Evolutionary conservation across 2,113 vertebrate genomes (phyloP).

Genomic region (Butorides virescens): DNA sequence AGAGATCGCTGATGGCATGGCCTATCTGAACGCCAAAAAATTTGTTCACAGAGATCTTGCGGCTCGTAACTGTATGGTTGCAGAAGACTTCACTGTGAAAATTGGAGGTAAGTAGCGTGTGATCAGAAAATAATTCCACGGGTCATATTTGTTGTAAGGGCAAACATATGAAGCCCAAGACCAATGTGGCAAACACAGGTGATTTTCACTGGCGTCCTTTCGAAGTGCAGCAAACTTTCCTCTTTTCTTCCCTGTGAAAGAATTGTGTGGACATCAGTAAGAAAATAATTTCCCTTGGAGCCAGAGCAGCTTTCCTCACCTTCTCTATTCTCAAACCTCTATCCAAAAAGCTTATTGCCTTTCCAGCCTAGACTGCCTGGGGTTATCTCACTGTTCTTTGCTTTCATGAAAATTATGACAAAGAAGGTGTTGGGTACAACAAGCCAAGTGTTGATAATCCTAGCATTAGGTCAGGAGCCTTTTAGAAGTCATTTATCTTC

Average conservation of each 20-base stretch:
- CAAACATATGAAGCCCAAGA: neutral
- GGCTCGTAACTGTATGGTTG: slow-evolving; percentile 98
- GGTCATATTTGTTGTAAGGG: rapidly evolving
- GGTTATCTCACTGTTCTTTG: neutral
- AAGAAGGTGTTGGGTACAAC: neutral
- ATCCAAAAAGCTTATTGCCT: neutral
- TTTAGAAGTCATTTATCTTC: neutral
- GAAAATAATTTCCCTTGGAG: neutral
- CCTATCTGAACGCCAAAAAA: slow-evolving; percentile 97
- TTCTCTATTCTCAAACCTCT: neutral
- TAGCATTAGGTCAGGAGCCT: neutral
- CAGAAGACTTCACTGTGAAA: slow-evolving; percentile 94
- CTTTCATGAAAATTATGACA: neutral
- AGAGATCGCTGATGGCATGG: slow-evolving; percentile 97
- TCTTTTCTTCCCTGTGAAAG: neutral
- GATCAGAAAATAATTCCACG: neutral
- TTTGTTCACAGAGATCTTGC: slow-evolving; percentile 97
- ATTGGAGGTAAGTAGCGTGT: slow-evolving; percentile 84
- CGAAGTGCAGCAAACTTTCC: neutral
- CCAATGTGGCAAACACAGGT: rapidly evolving
- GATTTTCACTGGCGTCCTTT: neutral
- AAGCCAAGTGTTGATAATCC: neutral
- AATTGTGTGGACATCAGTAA: neutral
- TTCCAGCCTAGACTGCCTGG: neutral
- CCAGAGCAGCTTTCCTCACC: neutral